Evolutionary conservation across 1,140 invertebrate species (phyloP).

Genomic region (Druon quercuslanigerum): DNA sequence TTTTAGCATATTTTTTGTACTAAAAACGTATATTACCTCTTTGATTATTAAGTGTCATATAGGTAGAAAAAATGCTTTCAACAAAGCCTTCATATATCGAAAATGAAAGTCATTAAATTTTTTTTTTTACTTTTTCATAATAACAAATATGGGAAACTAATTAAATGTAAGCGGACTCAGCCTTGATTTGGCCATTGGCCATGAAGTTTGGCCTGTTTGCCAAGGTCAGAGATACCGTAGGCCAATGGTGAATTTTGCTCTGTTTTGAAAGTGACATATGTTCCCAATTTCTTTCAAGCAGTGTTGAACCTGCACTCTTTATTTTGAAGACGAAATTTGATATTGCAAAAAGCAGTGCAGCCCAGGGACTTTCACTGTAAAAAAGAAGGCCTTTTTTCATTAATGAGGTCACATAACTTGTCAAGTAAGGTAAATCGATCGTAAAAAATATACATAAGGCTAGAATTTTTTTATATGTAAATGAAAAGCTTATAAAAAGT

Average conservation of each 20-base stretch:
- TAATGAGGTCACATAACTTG: constrained; percentile 29
- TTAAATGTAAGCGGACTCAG: too few relatives aligned
- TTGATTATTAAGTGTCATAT: too few relatives aligned
- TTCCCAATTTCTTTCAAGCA: neutral
- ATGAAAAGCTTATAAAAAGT: neutral
- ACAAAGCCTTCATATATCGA: too few relatives aligned
- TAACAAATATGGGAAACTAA: too few relatives aligned
- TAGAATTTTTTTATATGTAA: neutral
- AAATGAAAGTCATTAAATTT: too few relatives aligned
- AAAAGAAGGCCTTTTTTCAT: constrained; percentile 29
- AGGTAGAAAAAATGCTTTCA: too few relatives aligned
- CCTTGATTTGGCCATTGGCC: neutral
- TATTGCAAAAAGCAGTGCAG: constrained; percentile 29
- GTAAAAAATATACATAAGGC: neutral
- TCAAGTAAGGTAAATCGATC: constrained; percentile 19
- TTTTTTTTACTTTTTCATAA: too few relatives aligned
- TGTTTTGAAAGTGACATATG: neutral
- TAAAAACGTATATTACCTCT: neutral
- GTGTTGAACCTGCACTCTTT: neutral
- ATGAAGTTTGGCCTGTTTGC: neutral
- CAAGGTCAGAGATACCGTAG: neutral
- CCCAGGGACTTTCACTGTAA: constrained; percentile 16
- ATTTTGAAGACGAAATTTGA: constrained; percentile 18
- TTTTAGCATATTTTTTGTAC: neutral
- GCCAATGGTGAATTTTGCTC: neutral